Evolutionary conservation across 2,113 vertebrate genomes (phyloP), one percentile per base, ranked within the genome.

Genomic region (Lophotis ruficrista): DNA sequence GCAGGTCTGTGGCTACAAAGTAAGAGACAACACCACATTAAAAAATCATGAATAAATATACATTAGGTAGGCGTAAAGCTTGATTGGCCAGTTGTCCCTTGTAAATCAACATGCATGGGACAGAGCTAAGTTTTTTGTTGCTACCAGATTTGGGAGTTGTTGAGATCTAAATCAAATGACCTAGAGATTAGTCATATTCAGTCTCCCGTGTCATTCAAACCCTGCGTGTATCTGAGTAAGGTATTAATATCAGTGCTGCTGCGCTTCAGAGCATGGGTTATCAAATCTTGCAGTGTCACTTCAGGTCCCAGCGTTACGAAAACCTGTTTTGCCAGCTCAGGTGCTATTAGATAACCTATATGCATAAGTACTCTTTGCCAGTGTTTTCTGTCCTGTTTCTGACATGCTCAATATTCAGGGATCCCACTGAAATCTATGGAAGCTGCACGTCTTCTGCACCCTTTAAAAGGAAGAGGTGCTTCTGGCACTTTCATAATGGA

Each of bases 151-250:
- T 65, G 65, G 53, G 50, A 91, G 22, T 23, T 62, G 43, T 0
- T 51, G 87, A 93, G 60, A 93, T 80, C 71, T 86, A 76, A 91
- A 90, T 87, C 50, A 28, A 70, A 11, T 61, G 65, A 75, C 93
- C 83, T 71, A 24, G 38, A 91, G 60, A 86, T 89, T 33, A 88
- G 75, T 77, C 1, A 2, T 64, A 71, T 47, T 91, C 92, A 37
- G 38, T 56, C 56, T 77, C 92, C 70, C 22, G 6, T 92, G 64
- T 43, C 77, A 87, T 37, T 27, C 54, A 65, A 86, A 61, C 33
- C 77, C 62, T 61, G 20, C 25, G 31, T 81, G 47, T 48, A 31
- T 65, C 56, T 57, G 48, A 78, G 83, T 60, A 83, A 43, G 20
- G 25, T 21, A 71, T 83, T 73, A 62, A 31, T 69, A 51, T 9